phyloP scores from a whole-genome alignment of 2,888 invertebrate species.

The Papilio protenor region DNA sequence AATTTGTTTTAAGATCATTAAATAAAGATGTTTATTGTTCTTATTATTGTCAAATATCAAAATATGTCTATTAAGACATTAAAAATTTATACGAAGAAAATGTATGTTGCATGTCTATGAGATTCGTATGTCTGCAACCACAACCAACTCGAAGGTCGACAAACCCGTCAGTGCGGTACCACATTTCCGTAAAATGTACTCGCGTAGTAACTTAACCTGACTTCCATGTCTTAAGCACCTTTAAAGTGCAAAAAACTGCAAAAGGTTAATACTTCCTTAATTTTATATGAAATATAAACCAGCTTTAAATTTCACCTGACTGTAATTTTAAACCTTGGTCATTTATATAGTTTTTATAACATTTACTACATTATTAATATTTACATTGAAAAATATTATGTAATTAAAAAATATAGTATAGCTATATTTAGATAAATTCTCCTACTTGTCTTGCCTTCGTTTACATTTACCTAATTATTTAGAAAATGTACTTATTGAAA shows the following conservation, averaged over 20 bases:
- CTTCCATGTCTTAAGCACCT: conserved; percentile 45
- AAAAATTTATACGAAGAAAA: neutral
- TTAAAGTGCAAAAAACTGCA: conserved; percentile 38
- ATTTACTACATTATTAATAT: neutral
- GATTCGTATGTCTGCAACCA: conserved; percentile 34
- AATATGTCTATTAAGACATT: neutral
- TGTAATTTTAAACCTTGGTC: neutral
- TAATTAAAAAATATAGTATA: too few relatives aligned
- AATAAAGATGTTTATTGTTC: neutral
- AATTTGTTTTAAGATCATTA: neutral
- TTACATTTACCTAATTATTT: neutral
- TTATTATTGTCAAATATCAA: neutral
- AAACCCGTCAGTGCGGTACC: conserved; percentile 52
- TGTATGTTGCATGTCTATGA: conserved; percentile 22
- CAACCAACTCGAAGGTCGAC: conserved; percentile 53
- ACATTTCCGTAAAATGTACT: conserved; percentile 53
- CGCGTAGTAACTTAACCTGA: conserved; percentile 39
- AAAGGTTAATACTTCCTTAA: conserved; percentile 28
- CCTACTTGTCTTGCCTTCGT: neutral
- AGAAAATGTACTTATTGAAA: neutral
- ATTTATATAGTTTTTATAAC: neutral
- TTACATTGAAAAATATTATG: neutral
- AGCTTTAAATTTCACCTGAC: conserved; percentile 3
- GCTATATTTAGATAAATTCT: neutral
- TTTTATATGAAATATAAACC: conserved; percentile 3